A percentile compares a stretch with the other conserved stretches of the same genome.
phyloP scores from a whole-genome alignment of 2,113 vertebrate genomes.

The Phoenicopterus ruber region DNA sequence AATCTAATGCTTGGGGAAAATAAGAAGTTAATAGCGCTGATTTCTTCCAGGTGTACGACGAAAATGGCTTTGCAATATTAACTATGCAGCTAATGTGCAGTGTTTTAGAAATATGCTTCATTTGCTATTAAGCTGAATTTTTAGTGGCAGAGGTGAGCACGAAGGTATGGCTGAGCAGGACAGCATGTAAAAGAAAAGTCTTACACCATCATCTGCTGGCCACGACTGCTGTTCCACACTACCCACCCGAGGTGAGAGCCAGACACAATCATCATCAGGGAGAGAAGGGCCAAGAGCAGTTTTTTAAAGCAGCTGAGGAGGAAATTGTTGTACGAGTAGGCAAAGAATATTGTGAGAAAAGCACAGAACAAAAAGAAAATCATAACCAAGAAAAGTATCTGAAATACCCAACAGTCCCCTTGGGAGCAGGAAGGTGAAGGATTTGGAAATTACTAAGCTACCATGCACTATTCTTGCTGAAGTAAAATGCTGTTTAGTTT shows the following conservation, averaged over 20 bases:
- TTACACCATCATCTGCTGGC: background rate
- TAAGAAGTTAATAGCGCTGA: background rate
- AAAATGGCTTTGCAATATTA: conserved; percentile 29
- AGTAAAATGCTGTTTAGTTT: background rate
- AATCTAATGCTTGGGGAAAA: conserved; percentile 22
- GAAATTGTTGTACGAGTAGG: background rate
- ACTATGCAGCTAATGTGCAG: background rate
- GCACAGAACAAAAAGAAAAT: background rate
- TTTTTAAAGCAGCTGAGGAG: background rate
- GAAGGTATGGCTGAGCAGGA: background rate
- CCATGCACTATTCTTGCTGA: background rate
- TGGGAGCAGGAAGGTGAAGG: background rate
- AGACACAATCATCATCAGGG: background rate
- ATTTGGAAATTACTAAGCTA: background rate
- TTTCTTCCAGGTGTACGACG: background rate
- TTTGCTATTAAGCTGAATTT: background rate
- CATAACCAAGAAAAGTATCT: background rate
- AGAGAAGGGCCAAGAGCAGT: background rate
- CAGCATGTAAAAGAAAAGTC: background rate
- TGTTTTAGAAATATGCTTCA: background rate
- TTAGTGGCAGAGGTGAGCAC: background rate
- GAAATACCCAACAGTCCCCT: background rate
- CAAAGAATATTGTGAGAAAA: background rate
- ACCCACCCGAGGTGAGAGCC: background rate
- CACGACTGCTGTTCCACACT: background rate